Evolutionary conservation across 1,140 invertebrate species (phyloP), one percentile per base, ranked within the genome.

Genomic region (Scylla paramamosain): DNA sequence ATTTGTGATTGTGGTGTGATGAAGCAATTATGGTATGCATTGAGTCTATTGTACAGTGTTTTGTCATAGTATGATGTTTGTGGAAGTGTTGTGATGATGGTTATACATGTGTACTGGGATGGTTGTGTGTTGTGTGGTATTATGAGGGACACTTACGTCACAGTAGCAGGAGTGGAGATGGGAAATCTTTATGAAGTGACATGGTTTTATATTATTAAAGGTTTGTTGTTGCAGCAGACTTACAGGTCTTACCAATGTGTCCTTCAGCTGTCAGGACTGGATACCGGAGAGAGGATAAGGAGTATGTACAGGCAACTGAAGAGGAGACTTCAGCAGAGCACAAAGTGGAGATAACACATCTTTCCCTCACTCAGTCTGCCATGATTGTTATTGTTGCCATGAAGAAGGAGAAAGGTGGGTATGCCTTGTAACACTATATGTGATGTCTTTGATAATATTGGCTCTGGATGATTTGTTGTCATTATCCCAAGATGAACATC

Each of bases 301-400:
- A 77, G 67, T 77, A n/a, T n/a, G 67, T 77, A 20, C 6, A n/a
- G 28, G 52, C 12, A 10, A 14, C 83, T n/a, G 93, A 48, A 6
- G 46, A 29, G 39, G 48, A 83, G 28, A 28, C 46, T 29, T 86
- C 87, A n/a, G n/a, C 32, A 12, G 12, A 7, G 16, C 45, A 77
- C 29, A 84, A 93, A 39, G 95, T 93, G 31, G 95, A 95, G 48
- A 88, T 95, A 14, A 95, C 95, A 28, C 91, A 97, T 95, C 97
- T 98, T 94, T 98, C 98, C 0, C 97, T 98, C 45, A 97, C 97
- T 67, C 97, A 97, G 67, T 98, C 98, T 31, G 98, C 98, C 96
- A 98, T 98, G 97, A 96, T 97, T 28, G 97, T 98, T 93, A 97
- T 98, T 32, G 97, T 97, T 3, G 98, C 98, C 94, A 97, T 98